phyloP scores from a whole-genome alignment of 2,113 vertebrate genomes.

The Misgurnus anguillicaudatus region DNA sequence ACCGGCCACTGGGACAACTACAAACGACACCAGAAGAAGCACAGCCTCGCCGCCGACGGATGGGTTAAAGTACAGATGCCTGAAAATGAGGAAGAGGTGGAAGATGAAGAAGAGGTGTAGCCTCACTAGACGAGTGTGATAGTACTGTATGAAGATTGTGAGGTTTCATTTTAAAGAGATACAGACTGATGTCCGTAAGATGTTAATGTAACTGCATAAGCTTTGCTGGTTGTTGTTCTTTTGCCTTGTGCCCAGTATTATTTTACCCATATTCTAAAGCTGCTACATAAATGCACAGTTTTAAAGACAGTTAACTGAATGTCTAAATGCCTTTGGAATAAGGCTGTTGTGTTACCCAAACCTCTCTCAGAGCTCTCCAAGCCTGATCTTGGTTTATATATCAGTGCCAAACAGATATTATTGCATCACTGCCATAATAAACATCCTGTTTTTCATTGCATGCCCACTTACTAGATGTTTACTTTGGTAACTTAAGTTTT shows the following conservation, averaged over 20 bases:
- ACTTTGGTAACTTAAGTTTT: background rate
- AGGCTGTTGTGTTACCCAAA: slow-evolving; percentile 17
- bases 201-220: slow-evolving; percentile 71
- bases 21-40: slow-evolving; percentile 97
- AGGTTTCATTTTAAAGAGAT: background rate
- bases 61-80: slow-evolving; percentile 80
- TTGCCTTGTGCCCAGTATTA: slow-evolving; percentile 48
- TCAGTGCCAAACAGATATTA: slow-evolving; percentile 51
- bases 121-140: slow-evolving; percentile 34
- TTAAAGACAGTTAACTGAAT: slow-evolving; percentile 31
- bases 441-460: slow-evolving; percentile 34
- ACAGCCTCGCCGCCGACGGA: slow-evolving; percentile 82
- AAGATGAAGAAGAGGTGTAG: slow-evolving; percentile 53
- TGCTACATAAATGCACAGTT: slow-evolving; percentile 70
- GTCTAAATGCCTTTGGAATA: slow-evolving; percentile 34
- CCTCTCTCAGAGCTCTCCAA: background rate
- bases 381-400: slow-evolving; percentile 32
- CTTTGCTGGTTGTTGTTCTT: slow-evolving; percentile 15
- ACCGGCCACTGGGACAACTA: slow-evolving; percentile 99
- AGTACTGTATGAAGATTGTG: background rate
- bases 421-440: slow-evolving; percentile 43
- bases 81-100: slow-evolving; percentile 55
- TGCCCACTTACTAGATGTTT: slow-evolving; percentile 1
- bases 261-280: slow-evolving; percentile 64
- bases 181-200: slow-evolving; percentile 56